Evolutionary conservation across 2,113 vertebrate genomes (phyloP), one percentile per base, ranked within the genome.

Genomic region (Nycticebus coucang): DNA sequence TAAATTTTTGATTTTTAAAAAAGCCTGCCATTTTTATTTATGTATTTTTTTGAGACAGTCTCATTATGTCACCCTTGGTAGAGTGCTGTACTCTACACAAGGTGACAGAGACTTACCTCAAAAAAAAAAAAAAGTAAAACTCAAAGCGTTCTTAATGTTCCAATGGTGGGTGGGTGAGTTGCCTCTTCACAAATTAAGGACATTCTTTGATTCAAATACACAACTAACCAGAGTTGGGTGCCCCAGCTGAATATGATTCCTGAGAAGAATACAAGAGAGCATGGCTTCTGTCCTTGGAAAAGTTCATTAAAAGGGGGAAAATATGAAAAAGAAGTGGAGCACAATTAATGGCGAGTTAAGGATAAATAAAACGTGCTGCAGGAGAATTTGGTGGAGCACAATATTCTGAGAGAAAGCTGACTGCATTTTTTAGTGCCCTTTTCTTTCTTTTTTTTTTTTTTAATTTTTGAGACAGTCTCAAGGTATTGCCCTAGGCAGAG

Each of bases 281-380:
- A 9, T 87, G 66, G 75, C 60, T 88, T 94, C 84, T 88, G 78
- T 92, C 35, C 68, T 69, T 91, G 26, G 45, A 69, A 64, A 92
- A 87, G 21, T 57, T 87, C 79, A 15, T 87, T 68, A 85, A 81
- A 41, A 33, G 26, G 55, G 10, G 55, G 18, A 12, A n/a, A 55
- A 62, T 60, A 24, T 41, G 60, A n/a, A 64, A 50, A 53, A 45
- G n/a, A 64, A 64, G 35, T 57, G 3, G 24, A 83, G 8, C 24
- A 11, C 30, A 37, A 28, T 35, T 45, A 30, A 90, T 93, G 86
- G 75, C 6, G 9, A n/a, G 37, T 4, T 78, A 57, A 75, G 26
- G n/a, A 3, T 15, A 45, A 62, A 18, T 59, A 17, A 87, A 60
- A 53, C 22, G 50, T 11, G 15, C 22, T 66, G 19, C 9, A 30